A percentile compares a stretch with the other conserved stretches of the same genome.
These are phyloP conservation scores for Platalea minor DNA, from an alignment of 2,797 vertebrate genomes.

Conservation along the genomic window DNA sequence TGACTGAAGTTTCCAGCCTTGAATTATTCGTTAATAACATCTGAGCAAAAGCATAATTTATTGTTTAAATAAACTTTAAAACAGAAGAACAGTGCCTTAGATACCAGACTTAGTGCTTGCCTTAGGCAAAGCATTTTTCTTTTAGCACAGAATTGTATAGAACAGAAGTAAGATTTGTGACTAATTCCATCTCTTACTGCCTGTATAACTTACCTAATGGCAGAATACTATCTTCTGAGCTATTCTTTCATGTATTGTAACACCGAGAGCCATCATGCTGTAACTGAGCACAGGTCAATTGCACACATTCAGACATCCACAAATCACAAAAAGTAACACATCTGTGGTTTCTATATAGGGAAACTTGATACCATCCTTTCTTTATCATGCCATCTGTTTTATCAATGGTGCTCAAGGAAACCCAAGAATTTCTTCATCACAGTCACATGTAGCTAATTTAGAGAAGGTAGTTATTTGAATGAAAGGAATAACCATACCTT, in stretches of 20 bases:
- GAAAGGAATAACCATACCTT: background rate
- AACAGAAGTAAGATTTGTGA: background rate
- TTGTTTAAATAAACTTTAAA: slow-evolving; percentile 33
- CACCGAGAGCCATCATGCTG: background rate
- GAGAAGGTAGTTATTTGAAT: background rate
- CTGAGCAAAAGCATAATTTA: slow-evolving; percentile 13
- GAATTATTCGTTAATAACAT: slow-evolving; percentile 53
- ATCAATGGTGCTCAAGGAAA: background rate
- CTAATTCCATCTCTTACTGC: background rate
- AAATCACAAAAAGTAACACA: background rate
- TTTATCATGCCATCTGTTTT: background rate
- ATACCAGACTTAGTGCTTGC: background rate
- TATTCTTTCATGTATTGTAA: background rate
- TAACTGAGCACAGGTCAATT: background rate
- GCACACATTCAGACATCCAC: background rate
- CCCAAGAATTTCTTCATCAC: background rate
- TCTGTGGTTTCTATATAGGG: background rate
- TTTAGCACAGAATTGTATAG: background rate
- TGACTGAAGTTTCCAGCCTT: slow-evolving; percentile 37
- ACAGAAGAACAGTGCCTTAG: background rate
- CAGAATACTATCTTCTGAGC: background rate
- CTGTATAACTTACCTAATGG: background rate
- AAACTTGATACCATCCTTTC: background rate
- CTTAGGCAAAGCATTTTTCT: background rate
- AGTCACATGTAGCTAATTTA: background rate